These are phyloP conservation scores for Litocranius walleri DNA, from an alignment of 2,113 vertebrate species.

Conservation along the genomic window DNA sequence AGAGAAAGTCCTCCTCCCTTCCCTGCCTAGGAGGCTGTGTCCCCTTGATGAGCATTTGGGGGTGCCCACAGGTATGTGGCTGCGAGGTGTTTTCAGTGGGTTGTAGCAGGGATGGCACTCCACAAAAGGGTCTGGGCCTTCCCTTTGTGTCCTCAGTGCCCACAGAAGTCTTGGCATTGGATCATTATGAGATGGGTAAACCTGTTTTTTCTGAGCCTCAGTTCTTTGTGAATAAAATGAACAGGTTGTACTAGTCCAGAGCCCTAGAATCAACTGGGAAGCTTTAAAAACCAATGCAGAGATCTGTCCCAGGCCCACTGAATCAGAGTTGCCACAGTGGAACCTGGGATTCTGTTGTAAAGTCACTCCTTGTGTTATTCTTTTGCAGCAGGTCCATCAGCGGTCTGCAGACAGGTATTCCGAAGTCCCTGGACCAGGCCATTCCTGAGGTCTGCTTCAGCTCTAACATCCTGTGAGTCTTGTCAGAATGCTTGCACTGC, in stretches of 20 bases:
- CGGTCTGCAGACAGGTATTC: background rate
- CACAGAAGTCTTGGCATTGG: background rate
- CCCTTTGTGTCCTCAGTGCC: background rate
- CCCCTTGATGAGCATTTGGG: background rate
- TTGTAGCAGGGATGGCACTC: fast-evolving
- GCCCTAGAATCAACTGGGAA: background rate
- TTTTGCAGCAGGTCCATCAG: background rate
- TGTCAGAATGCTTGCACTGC: background rate
- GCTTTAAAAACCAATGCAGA: background rate
- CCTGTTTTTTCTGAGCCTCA: background rate
- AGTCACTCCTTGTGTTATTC: background rate
- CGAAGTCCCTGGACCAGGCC: background rate
- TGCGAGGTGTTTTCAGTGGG: background rate
- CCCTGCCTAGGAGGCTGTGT: background rate
- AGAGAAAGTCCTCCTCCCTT: background rate
- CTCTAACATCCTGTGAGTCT: background rate
- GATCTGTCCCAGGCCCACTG: background rate
- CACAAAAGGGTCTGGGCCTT: background rate
- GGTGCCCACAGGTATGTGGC: background rate
- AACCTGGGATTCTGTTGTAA: background rate
- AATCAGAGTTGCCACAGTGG: background rate
- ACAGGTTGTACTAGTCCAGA: background rate
- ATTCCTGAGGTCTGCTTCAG: background rate
- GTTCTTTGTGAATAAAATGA: background rate
- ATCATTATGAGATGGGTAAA: background rate